These are phyloP conservation scores for Rhineura floridana DNA, from an alignment of 2,113 vertebrate genomes.

Conservation along the genomic window DNA sequence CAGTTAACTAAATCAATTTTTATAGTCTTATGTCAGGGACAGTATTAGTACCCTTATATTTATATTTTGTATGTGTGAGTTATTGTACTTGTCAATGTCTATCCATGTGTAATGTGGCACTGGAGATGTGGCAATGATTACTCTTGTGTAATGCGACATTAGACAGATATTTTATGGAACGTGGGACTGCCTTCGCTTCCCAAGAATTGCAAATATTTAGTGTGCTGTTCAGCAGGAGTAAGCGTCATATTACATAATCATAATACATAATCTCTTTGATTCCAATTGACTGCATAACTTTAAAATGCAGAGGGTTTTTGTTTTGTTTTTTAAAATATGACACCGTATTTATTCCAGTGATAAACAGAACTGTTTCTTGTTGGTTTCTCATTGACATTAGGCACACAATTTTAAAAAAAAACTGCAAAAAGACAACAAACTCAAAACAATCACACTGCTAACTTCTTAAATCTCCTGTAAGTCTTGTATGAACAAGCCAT, in stretches of 20 bases:
- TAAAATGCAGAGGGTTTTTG: neutral
- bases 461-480: neutral
- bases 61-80: neutral
- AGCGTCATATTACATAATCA: neutral
- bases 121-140: neutral
- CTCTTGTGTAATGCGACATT: neutral
- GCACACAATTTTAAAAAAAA: neutral
- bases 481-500: neutral
- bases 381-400: neutral
- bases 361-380: neutral
- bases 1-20: no score
- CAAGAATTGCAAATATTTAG: neutral
- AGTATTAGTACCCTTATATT: neutral
- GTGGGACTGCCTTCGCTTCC: neutral
- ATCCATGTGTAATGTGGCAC: neutral
- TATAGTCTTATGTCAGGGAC: neutral
- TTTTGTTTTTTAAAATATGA: no score
- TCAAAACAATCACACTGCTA: neutral
- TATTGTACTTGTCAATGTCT: neutral
- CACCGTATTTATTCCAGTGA: slow-evolving; percentile 7
- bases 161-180: neutral
- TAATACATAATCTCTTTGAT: neutral
- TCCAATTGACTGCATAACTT: neutral
- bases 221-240: neutral
- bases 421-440: neutral